Evolutionary conservation across 2,888 invertebrate species (phyloP).

Genomic region (Keiferia lycopersicella): DNA sequence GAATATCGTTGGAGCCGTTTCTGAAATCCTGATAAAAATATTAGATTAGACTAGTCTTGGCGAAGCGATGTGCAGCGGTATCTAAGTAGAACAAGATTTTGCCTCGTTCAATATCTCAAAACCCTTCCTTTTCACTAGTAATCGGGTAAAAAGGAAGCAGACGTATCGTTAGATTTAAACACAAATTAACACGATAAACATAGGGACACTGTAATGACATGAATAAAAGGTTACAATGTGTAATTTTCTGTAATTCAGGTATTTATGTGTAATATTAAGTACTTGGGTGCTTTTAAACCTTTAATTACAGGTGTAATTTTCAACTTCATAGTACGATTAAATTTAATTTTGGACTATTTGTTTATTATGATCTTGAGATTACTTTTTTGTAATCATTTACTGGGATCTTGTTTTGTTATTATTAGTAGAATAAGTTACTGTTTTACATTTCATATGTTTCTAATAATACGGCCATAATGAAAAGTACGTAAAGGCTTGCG

Average conservation of each 20-base stretch:
- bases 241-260: conserved; percentile 61
- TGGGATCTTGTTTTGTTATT: not conserved
- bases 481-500: no score
- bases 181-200: conserved; percentile 25
- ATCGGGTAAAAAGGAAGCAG: not conserved
- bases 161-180: conserved; percentile 6
- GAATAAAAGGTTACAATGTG: conserved; percentile 49
- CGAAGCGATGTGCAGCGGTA: no score
- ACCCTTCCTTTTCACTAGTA: not conserved
- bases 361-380: not conserved
- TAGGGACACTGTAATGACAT: conserved; percentile 45
- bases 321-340: not conserved
- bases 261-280: conserved; percentile 38
- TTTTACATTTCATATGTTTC: no score
- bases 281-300: not conserved
- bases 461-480: no score
- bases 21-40: no score
- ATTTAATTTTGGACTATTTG: not conserved
- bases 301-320: conserved; percentile 14
- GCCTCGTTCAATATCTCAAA: no score
- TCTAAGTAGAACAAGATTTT: no score
- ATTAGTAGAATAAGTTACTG: no score
- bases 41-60: no score
- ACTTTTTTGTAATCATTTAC: not conserved
- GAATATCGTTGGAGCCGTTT: no score